These are phyloP conservation scores for Coracopsis vasa DNA, from an alignment of 2,113 vertebrate species.

Conservation along the genomic window DNA sequence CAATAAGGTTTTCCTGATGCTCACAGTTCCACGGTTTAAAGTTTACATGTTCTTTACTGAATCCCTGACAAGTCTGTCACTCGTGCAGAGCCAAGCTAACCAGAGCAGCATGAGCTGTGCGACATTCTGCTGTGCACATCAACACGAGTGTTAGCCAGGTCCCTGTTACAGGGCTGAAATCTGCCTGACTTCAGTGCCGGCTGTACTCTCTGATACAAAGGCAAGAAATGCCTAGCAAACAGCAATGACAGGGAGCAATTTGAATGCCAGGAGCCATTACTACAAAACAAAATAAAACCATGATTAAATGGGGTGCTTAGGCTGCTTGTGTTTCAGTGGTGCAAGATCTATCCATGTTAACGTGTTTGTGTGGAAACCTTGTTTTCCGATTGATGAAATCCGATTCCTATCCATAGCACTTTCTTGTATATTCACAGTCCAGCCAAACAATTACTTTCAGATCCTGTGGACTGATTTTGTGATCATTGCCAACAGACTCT, in stretches of 20 bases:
- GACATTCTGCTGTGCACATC: background rate
- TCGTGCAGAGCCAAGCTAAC: background rate
- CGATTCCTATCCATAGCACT: accelerated
- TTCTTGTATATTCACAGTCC: background rate
- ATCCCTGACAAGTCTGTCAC: background rate
- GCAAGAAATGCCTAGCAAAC: accelerated
- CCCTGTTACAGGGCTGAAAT: background rate
- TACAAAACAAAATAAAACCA: background rate
- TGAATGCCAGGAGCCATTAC: background rate
- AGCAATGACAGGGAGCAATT: background rate
- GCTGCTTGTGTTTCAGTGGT: background rate
- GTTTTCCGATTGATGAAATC: background rate
- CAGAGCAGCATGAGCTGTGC: background rate
- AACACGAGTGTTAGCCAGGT: background rate
- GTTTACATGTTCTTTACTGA: background rate
- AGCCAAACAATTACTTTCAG: background rate
- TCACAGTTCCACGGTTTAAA: background rate
- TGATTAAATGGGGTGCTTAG: background rate
- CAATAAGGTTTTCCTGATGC: background rate
- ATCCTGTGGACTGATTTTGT: background rate
- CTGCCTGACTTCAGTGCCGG: background rate
- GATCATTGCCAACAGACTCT: background rate
- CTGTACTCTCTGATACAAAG: background rate
- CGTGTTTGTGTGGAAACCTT: background rate
- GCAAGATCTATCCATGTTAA: background rate